phyloP scores from a whole-genome alignment of 2,113 vertebrate species.

The Chloroceryle aenea region DNA sequence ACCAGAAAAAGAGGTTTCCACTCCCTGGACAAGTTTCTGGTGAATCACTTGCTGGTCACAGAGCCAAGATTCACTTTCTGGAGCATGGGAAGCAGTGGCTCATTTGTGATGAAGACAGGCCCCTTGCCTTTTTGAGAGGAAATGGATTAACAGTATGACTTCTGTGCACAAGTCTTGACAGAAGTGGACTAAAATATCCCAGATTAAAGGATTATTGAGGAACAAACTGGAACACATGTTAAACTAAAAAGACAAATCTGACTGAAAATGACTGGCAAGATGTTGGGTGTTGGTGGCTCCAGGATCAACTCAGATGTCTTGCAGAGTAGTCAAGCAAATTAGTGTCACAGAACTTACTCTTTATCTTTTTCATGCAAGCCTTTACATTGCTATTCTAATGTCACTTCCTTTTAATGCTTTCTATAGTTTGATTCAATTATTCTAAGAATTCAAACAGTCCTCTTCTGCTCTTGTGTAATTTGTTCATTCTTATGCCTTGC shows the following conservation, averaged over 20 bases:
- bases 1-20: constrained; percentile 22
- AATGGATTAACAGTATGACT: constrained; percentile 29
- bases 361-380: background rate
- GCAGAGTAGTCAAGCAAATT: background rate
- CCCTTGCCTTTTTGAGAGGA: background rate
- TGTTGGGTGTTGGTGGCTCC: background rate
- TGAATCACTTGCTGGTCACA: constrained; percentile 47
- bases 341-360: background rate
- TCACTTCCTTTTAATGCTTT: background rate
- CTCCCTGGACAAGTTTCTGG: constrained; percentile 44
- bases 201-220: background rate
- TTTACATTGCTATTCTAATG: background rate
- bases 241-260: background rate
- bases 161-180: background rate
- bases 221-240: background rate
- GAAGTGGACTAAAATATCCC: background rate
- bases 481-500: background rate
- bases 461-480: background rate
- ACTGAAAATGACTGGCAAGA: background rate
- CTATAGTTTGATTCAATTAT: background rate
- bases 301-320: background rate
- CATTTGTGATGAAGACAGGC: background rate
- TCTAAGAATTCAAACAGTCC: background rate
- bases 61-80: constrained; percentile 11
- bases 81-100: constrained; percentile 21